Percentiles rank a stretch among this genome's conserved stretches.
Conservation (phyloP, 2,888 invertebrate species). For the Belgica antarctica region DNA sequence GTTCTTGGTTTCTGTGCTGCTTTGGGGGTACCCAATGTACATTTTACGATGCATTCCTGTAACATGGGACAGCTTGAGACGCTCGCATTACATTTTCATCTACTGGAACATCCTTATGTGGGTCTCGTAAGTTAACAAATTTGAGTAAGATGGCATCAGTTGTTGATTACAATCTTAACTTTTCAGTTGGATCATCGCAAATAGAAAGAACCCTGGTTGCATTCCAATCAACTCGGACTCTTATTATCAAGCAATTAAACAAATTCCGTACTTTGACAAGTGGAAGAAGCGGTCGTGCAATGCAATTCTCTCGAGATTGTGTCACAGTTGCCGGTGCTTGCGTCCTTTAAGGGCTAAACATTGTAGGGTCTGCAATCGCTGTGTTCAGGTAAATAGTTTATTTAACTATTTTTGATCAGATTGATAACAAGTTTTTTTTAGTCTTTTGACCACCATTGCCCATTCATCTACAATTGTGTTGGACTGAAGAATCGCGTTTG, state of each 20-base stretch:
- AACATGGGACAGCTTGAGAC: constrained; percentile 83
- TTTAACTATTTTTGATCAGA: neutral
- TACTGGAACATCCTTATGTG: constrained; percentile 91
- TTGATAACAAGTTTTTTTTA: constrained; percentile 48
- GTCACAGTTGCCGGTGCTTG: constrained; percentile 87
- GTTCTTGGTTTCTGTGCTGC: constrained; percentile 78
- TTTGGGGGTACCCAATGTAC: constrained; percentile 95
- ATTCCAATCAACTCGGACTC: constrained; percentile 85
- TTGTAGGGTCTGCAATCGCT: constrained; percentile 86
- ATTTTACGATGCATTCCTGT: constrained; percentile 83
- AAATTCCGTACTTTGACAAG: constrained; percentile 89
- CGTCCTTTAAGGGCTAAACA: constrained; percentile 87
- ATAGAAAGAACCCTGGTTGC: constrained; percentile 85
- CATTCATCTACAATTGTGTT: constrained; percentile 93
- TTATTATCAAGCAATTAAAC: constrained; percentile 84
- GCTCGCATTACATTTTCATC: constrained; percentile 86
- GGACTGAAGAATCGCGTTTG: constrained; percentile 88
- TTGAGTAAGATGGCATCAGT: neutral
- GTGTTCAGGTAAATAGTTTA: constrained; percentile 56
- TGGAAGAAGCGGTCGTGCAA: constrained; percentile 76
- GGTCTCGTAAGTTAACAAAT: constrained; percentile 60
- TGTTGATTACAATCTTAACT: neutral
- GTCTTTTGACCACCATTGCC: constrained; percentile 93
- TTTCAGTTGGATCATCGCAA: constrained; percentile 73
- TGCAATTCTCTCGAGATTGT: constrained; percentile 74